These are phyloP conservation scores for Protaetia brevitarsis DNA, from an alignment of 1,140 invertebrate genomes.

Conservation along the genomic window DNA sequence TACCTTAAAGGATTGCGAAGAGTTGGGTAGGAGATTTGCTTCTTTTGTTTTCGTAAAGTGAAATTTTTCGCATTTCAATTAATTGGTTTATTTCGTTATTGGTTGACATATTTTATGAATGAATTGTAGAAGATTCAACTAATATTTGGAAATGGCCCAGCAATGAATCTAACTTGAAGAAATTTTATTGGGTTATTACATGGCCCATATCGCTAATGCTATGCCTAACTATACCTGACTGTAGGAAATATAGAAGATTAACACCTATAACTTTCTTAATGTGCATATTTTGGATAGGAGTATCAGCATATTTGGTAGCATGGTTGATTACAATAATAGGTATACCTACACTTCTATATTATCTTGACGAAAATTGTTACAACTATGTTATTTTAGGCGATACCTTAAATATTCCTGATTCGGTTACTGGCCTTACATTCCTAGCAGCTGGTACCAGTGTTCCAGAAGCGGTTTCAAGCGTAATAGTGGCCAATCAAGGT, in stretches of 20 bases:
- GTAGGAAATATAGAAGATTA: slow-evolving; percentile 55
- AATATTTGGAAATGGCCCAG: slow-evolving; percentile 60
- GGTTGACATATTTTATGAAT: too few species aligned
- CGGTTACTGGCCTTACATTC: slow-evolving; percentile 82
- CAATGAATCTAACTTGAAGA: slow-evolving; percentile 48
- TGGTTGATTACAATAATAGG: slow-evolving; percentile 93
- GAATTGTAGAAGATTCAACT: slow-evolving; percentile 52
- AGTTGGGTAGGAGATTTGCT: slow-evolving; percentile 37
- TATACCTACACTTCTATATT: slow-evolving; percentile 49
- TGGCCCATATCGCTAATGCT: slow-evolving; percentile 73
- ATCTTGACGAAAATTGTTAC: not conserved
- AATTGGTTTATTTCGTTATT: not conserved
- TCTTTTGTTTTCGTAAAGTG: not conserved
- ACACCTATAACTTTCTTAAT: slow-evolving; percentile 74
- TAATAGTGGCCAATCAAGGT: slow-evolving; percentile 77
- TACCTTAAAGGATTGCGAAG: slow-evolving; percentile 46
- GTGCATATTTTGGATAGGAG: slow-evolving; percentile 87
- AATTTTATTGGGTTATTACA: slow-evolving; percentile 65
- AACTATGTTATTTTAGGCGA: slow-evolving; percentile 52
- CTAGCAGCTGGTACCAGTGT: slow-evolving; percentile 81
- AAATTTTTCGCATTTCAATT: slow-evolving; percentile 22
- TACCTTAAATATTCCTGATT: slow-evolving; percentile 64
- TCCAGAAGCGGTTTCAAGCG: slow-evolving; percentile 78
- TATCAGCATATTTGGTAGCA: slow-evolving; percentile 81
- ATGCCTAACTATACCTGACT: slow-evolving; percentile 74